Evolutionary conservation across 2,888 invertebrate genomes (phyloP), one percentile per base, ranked within the genome.

Genomic region (Drosophila cognata): DNA sequence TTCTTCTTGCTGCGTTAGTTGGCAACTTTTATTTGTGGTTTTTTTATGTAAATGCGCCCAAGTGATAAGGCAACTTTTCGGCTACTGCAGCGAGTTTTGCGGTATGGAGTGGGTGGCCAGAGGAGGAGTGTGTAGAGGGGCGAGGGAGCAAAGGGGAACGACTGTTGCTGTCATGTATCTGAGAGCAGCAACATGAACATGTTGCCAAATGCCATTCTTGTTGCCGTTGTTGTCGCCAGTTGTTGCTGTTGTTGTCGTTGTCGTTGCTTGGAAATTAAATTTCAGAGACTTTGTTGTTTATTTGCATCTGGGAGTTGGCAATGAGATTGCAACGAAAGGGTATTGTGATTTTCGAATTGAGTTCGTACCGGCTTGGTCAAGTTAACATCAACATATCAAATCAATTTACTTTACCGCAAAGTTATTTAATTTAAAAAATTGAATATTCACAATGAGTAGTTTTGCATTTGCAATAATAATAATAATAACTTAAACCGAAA

Each of bases 21-120:
- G 89, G 90, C 89, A 88, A 90, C 89, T 90, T 90, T 88, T 88
- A 88, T 88, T 88, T 88, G 87, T 90, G 87, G 89, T 86, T 90
- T 89, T 90, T 88, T 88, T 90, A 88, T 88, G 87, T 88, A 88
- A 88, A 88, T 88, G 87, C 84, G 90, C 87, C 87, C 90, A 90
- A 90, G 90, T 88, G 87, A 88, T 88, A 88, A 88, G 90, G 90
- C 87, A 88, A 88, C 89, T 87, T 87, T 90, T 87, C 62, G 89
- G 79, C 87, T 90, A 77, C 84, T 89, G 82, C 87, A 82, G 71
- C 71, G 33, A 59, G 55, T 48, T 56, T 28, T 60, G 48, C 4
- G 57, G 36, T 18, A 28, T 25, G 46, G 46, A 25, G 18, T 4
- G 57, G 18, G 35, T 8, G 1, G 29, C 13, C 18, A 29, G 31